Evolutionary conservation across 2,113 vertebrate species (phyloP).

Genomic region (Cepphus grylle): DNA sequence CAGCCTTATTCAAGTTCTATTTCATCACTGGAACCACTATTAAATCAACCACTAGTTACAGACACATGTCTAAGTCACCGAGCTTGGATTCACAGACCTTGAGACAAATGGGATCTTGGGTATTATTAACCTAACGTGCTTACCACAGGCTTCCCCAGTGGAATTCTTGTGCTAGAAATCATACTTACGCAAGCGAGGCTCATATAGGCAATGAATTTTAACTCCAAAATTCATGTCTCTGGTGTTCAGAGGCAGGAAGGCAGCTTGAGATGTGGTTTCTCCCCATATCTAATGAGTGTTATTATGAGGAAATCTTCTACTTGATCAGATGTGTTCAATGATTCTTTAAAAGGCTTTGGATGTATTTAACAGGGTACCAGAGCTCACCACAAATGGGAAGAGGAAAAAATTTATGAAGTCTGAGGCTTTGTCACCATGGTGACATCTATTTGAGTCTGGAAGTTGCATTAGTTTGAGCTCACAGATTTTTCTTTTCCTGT

Average conservation of each 20-base stretch:
- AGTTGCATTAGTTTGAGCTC: not conserved
- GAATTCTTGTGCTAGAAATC: not conserved
- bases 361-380: not conserved
- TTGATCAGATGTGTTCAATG: not conserved
- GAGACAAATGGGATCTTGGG: not conserved
- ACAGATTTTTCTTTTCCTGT: constrained; percentile 41
- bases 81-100: not conserved
- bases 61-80: not conserved
- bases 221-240: not conserved
- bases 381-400: constrained; percentile 25
- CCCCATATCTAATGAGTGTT: not conserved
- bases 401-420: constrained; percentile 10
- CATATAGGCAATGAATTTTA: not conserved
- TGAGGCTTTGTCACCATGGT: constrained; percentile 39
- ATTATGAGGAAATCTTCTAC: constrained; percentile 1
- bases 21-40: not conserved
- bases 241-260: not conserved
- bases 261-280: constrained; percentile 23
- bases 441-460: constrained; percentile 32
- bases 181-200: not conserved
- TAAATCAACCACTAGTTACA: not conserved
- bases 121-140: not conserved
- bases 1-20: not conserved
- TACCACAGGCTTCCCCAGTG: not conserved
- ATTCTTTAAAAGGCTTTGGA: constrained; percentile 18